Conservation (phyloP, 1,140 invertebrate species). For the Chionoecetes opilio region DNA sequence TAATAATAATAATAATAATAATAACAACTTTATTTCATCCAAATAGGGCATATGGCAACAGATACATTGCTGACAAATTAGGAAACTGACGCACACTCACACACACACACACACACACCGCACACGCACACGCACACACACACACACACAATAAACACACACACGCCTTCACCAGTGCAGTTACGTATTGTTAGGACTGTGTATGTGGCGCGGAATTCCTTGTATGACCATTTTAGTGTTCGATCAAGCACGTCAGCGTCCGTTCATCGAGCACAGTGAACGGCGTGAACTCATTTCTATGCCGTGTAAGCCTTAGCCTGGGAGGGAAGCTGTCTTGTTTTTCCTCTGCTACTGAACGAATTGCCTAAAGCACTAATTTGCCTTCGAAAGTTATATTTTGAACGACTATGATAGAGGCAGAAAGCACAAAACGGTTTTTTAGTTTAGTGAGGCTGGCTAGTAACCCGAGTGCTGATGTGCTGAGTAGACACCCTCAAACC, state of each 20-base stretch:
- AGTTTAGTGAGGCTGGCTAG: not conserved
- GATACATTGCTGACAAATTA: too few relatives aligned
- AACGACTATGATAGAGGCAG: not conserved
- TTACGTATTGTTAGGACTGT: too few relatives aligned
- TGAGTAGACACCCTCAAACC: not conserved
- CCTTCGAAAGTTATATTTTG: too few relatives aligned
- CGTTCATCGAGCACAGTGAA: not conserved
- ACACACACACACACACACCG: too few relatives aligned
- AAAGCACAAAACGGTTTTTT: not conserved
- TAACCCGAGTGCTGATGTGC: not conserved
- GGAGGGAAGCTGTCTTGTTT: not conserved
- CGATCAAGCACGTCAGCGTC: not conserved
- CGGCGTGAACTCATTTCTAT: not conserved
- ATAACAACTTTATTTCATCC: too few relatives aligned
- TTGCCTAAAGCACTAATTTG: too few relatives aligned
- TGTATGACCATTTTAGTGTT: slow-evolving; percentile 16
- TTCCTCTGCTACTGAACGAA: not conserved
- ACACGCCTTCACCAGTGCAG: too few relatives aligned
- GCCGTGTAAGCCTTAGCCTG: not conserved
- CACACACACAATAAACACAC: too few relatives aligned
- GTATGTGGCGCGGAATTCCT: not conserved
- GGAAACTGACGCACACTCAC: too few relatives aligned
- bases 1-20: too few relatives aligned
- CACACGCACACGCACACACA: too few relatives aligned
- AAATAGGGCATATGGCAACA: too few relatives aligned